Percentiles rank a stretch among this genome's conserved stretches.
These are phyloP conservation scores for Megalops atlanticus DNA, from an alignment of 2,113 vertebrate genomes.

Conservation along the genomic window DNA sequence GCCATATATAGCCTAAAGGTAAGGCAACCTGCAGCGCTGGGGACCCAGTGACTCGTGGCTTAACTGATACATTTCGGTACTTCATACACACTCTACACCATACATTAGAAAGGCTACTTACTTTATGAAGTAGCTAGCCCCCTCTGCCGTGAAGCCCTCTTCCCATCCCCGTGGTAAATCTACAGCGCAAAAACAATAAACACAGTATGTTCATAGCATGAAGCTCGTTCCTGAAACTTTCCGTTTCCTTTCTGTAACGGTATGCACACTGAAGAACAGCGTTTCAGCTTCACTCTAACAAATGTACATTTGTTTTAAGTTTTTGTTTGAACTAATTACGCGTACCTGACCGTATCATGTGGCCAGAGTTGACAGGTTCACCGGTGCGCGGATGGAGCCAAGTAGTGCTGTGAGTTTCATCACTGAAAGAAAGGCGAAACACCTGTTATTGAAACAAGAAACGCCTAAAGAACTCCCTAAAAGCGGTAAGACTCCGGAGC, in stretches of 20 bases:
- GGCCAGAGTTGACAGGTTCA: constrained; percentile 92
- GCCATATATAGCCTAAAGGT: not conserved
- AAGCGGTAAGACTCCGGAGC: not conserved
- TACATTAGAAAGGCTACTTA: constrained; percentile 69
- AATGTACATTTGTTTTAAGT: not conserved
- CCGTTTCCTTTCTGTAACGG: not conserved
- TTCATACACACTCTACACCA: not conserved
- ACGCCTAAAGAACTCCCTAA: constrained; percentile 34
- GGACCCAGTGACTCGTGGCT: not conserved
- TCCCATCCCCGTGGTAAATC: constrained; percentile 91
- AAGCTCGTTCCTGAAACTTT: constrained; percentile 38
- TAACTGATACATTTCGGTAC: not conserved
- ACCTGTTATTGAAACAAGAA: constrained; percentile 68
- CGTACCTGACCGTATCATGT: constrained; percentile 94
- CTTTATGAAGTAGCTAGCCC: constrained; percentile 93
- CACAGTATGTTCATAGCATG: not conserved
- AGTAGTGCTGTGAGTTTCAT: constrained; percentile 77
- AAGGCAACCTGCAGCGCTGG: not conserved
- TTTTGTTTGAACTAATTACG: not conserved
- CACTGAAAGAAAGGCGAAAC: constrained; percentile 75
- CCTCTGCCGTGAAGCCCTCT: constrained; percentile 88
- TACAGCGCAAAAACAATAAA: constrained; percentile 49
- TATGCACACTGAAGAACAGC: not conserved
- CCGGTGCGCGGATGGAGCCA: constrained; percentile 90
- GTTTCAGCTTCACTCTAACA: not conserved